phyloP scores from a whole-genome alignment of 2,113 vertebrate species.

The cattle (Bos taurus) region DNA sequence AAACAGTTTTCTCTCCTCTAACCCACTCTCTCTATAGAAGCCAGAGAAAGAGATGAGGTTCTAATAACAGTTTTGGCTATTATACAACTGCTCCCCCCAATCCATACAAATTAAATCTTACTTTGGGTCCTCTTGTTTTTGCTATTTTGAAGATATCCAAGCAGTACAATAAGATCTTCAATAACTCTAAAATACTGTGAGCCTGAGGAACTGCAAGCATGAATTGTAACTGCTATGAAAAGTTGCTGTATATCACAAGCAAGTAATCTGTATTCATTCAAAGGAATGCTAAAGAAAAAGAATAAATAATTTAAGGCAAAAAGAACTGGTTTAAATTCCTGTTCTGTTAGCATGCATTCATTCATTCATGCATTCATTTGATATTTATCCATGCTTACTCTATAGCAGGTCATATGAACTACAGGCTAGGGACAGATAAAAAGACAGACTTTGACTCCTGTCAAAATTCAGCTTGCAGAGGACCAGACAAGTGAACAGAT shows the following conservation, averaged over 20 bases:
- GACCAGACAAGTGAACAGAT: not conserved
- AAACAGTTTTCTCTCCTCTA: not conserved
- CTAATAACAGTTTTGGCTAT: not conserved
- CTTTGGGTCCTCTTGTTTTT: conserved; percentile 92
- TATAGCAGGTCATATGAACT: not conserved
- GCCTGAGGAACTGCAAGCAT: conserved; percentile 97
- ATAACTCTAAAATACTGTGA: conserved; percentile 98
- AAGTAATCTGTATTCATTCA: conserved; percentile 93
- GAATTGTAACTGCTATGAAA: conserved; percentile 93
- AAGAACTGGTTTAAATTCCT: not conserved
- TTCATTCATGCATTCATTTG: not conserved
- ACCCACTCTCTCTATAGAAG: not conserved
- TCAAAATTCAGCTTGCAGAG: not conserved
- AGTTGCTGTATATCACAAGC: conserved; percentile 96
- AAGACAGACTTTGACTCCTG: not conserved
- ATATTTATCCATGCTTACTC: not conserved
- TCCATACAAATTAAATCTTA: conserved; percentile 78
- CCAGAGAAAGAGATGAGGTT: not conserved
- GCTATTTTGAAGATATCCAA: conserved; percentile 95
- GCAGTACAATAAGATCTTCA: conserved; percentile 95
- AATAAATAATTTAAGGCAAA: not conserved
- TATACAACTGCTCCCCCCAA: not conserved
- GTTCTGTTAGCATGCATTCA: not conserved
- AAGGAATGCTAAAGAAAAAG: conserved; percentile 85
- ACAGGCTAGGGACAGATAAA: not conserved